Percentiles rank a stretch among this genome's conserved stretches.
Evolutionary conservation across 2,888 invertebrate genomes (phyloP).

Genomic region (Uloborus plumipes): DNA sequence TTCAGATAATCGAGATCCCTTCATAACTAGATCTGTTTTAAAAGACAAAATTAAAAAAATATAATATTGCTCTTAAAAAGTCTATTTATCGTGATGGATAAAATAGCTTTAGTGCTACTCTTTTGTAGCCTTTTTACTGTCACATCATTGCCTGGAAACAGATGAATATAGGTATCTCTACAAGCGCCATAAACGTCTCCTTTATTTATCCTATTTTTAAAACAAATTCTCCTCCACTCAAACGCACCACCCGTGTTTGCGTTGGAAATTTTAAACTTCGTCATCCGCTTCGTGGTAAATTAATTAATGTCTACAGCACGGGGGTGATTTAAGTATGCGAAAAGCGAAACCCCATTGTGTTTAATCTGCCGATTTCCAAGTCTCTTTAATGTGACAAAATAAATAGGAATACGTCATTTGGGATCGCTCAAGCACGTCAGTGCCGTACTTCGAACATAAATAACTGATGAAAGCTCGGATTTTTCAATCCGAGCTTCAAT

Average conservation of each 20-base stretch:
- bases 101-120: neutral
- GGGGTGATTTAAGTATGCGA: conserved; percentile 29
- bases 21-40: too few species aligned
- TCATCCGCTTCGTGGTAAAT: conserved; percentile 50
- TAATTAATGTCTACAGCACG: conserved; percentile 55
- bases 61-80: too few species aligned
- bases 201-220: neutral
- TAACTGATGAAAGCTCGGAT: conserved; percentile 23
- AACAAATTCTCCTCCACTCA: neutral
- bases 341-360: conserved; percentile 28
- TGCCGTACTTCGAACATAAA: conserved; percentile 12
- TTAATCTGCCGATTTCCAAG: conserved; percentile 29
- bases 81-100: neutral
- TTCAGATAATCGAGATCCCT: too few species aligned
- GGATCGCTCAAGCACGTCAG: neutral
- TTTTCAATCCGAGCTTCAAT: too few species aligned
- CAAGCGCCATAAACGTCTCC: too few species aligned
- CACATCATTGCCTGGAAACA: too few species aligned
- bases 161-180: too few species aligned
- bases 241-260: conserved; percentile 27
- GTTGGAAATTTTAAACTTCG: conserved; percentile 40
- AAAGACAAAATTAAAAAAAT: too few species aligned
- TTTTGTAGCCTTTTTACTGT: too few species aligned
- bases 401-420: conserved; percentile 41
- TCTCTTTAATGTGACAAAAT: conserved; percentile 27